These are phyloP conservation scores for Drosophila sp. DNA, from an alignment of 1,140 invertebrate species.

Conservation along the genomic window DNA sequence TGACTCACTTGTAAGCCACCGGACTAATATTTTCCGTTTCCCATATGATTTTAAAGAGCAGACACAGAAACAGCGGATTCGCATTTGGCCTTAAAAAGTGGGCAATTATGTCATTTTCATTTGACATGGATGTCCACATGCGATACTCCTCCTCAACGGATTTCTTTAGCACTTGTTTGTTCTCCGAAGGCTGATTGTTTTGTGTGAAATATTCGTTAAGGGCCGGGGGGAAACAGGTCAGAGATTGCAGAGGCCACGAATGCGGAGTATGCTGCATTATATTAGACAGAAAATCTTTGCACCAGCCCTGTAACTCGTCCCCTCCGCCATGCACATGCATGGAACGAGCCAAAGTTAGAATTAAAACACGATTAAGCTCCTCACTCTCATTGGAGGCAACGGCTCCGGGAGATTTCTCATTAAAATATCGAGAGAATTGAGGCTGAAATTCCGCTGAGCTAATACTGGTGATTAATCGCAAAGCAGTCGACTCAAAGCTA, in stretches of 20 bases:
- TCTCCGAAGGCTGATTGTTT: slow-evolving; percentile 93
- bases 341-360: slow-evolving; percentile 95
- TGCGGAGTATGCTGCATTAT: slow-evolving; percentile 98
- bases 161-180: slow-evolving; percentile 95
- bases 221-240: slow-evolving; percentile 95
- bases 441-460: slow-evolving; percentile 96
- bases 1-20: slow-evolving; percentile 94
- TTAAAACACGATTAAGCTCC: slow-evolving; percentile 95
- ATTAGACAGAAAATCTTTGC: slow-evolving; percentile 93
- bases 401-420: slow-evolving; percentile 89
- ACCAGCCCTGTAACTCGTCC: slow-evolving; percentile 89
- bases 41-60: slow-evolving; percentile 98
- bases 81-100: slow-evolving; percentile 96
- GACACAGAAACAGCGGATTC: slow-evolving; percentile 93
- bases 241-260: slow-evolving; percentile 95
- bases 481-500: slow-evolving; percentile 94
- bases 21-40: slow-evolving; percentile 96
- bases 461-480: slow-evolving; percentile 94
- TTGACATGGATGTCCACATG: slow-evolving; percentile 98
- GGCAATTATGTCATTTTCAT: slow-evolving; percentile 97
- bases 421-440: slow-evolving; percentile 93
- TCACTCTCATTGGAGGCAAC: slow-evolving; percentile 96
- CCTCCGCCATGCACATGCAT: slow-evolving; percentile 95
- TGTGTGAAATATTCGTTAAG: slow-evolving; percentile 92
- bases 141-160: slow-evolving; percentile 97